Evolutionary conservation across 2,888 invertebrate genomes (phyloP).

Genomic region (Sussaba pulchella): DNA sequence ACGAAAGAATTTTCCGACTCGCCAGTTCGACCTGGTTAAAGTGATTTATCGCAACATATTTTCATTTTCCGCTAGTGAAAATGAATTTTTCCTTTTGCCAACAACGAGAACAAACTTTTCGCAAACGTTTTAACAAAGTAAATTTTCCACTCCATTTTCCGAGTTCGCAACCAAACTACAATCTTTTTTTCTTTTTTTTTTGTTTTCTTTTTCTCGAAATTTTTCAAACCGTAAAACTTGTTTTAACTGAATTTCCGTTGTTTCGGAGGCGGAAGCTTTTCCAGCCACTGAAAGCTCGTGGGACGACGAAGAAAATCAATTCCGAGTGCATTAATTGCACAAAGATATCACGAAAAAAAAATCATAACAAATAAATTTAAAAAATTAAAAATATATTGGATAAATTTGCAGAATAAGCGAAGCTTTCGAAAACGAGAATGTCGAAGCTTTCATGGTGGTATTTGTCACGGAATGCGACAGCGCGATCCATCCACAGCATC

Average conservation of each 20-base stretch:
- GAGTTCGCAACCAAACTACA: background rate
- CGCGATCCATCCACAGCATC: too few species aligned
- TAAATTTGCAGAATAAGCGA: too few species aligned
- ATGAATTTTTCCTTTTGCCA: conserved; percentile 8
- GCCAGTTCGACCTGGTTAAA: conserved; percentile 15
- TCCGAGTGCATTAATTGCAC: too few species aligned
- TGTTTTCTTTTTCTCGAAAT: too few species aligned
- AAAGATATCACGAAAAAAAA: too few species aligned
- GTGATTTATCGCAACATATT: conserved; percentile 2
- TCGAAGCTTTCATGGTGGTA: too few species aligned
- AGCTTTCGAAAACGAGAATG: too few species aligned
- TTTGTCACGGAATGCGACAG: too few species aligned
- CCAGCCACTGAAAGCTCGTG: background rate
- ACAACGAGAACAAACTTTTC: conserved; percentile 6
- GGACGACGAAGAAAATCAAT: background rate
- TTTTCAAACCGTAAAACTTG: conserved; percentile 6
- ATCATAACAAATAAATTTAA: too few species aligned
- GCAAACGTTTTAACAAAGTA: background rate
- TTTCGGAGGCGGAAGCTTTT: background rate
- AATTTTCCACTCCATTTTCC: conserved; percentile 19
- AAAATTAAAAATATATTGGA: too few species aligned
- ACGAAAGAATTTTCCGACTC: conserved; percentile 12
- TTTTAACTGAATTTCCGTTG: conserved; percentile 26
- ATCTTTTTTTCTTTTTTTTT: background rate
- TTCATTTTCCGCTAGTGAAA: background rate